Percentiles rank a stretch among this genome's conserved stretches.
Evolutionary conservation across 2,888 invertebrate species (phyloP).

Genomic region (Cephus nigrinus): DNA sequence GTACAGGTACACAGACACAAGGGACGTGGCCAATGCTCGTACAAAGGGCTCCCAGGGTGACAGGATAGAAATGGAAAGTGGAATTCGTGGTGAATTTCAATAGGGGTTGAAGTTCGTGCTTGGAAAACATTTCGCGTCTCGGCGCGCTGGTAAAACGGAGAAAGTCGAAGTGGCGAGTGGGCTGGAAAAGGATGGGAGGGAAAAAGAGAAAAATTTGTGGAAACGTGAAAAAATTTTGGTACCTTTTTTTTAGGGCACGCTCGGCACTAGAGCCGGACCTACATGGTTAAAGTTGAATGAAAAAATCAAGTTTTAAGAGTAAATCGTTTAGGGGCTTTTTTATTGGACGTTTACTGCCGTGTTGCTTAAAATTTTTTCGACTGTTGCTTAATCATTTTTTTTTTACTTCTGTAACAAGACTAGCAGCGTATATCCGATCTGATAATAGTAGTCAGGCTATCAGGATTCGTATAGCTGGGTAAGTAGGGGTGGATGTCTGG

Average conservation of each 20-base stretch:
- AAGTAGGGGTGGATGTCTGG: constrained; percentile 14
- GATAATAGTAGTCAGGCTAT: background rate
- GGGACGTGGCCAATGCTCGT: background rate
- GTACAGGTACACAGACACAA: background rate
- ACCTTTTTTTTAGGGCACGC: background rate
- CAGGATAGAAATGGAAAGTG: constrained; percentile 65
- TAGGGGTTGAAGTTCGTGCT: constrained; percentile 55
- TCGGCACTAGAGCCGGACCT: background rate
- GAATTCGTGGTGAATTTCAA: constrained; percentile 63
- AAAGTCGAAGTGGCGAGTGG: background rate
- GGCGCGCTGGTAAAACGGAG: constrained; percentile 28
- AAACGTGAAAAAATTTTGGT: background rate
- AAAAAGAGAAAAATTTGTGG: background rate
- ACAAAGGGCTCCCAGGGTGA: constrained; percentile 16
- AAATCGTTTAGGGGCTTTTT: background rate
- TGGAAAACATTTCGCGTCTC: constrained; percentile 49
- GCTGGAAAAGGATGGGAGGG: background rate
- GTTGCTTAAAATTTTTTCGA: background rate
- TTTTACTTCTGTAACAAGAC: background rate
- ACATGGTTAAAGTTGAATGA: background rate
- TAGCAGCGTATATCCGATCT: background rate
- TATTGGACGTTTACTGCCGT: background rate
- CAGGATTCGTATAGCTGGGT: background rate
- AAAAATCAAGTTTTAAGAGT: background rate
- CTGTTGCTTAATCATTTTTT: background rate